Conservation (phyloP, 2,888 invertebrate species). For the Sminthurides aquaticus region DNA sequence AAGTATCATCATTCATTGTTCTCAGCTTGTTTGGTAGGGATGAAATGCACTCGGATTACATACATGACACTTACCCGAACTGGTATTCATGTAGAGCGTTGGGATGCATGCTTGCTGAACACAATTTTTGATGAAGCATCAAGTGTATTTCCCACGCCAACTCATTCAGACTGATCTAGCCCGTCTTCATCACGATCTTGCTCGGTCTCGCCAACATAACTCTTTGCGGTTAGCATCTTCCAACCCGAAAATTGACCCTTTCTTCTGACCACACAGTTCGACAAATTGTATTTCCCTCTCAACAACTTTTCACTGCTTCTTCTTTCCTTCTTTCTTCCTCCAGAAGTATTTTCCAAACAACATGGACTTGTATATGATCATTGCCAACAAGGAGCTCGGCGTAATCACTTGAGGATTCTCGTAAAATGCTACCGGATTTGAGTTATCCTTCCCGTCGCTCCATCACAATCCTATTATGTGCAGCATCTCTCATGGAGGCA, state of each 20-base stretch:
- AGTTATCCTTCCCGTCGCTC: too few species aligned
- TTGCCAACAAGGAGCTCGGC: too few species aligned
- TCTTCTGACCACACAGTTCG: conserved; percentile 27
- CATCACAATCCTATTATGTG: too few species aligned
- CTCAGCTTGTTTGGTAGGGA: not conserved
- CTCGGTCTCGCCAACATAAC: conserved; percentile 33
- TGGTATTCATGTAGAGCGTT: not conserved
- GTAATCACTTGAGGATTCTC: too few species aligned
- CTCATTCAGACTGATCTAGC: conserved; percentile 24
- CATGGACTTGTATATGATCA: too few species aligned
- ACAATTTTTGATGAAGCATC: conserved; percentile 14
- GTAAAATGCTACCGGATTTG: too few species aligned
- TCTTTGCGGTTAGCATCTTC: conserved; percentile 34
- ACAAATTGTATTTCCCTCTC: conserved; percentile 19
- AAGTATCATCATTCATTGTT: not conserved
- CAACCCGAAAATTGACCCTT: conserved; percentile 26
- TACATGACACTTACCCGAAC: not conserved
- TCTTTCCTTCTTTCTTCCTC: not conserved
- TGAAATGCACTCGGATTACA: not conserved
- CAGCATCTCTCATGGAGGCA: too few species aligned
- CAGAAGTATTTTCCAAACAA: not conserved
- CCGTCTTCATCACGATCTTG: conserved; percentile 32
- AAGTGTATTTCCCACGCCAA: conserved; percentile 23
- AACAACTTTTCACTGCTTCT: conserved; percentile 1
- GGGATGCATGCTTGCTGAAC: not conserved